Conservation (phyloP, 2,888 invertebrate genomes). For the Fragum whitleyi region DNA sequence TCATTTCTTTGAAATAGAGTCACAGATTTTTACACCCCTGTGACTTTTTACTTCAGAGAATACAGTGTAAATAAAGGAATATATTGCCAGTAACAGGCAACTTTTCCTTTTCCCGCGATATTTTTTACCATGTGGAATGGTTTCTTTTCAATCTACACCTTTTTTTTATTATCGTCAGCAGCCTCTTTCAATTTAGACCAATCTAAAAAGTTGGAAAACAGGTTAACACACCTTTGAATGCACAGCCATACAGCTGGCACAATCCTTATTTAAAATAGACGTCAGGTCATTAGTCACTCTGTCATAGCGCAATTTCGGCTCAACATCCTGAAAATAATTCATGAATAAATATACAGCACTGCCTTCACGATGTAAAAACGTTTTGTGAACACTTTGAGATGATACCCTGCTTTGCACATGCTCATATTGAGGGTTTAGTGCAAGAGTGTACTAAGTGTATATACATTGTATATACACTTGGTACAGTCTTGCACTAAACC, state of each 20-base stretch:
- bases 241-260: constrained; percentile 96
- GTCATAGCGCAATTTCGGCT: constrained; percentile 95
- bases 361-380: too few species aligned
- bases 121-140: not conserved
- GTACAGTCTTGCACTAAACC: too few species aligned
- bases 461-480: too few species aligned
- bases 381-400: too few species aligned
- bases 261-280: constrained; percentile 93
- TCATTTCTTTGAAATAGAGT: too few species aligned
- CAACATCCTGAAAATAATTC: constrained; percentile 60
- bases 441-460: too few species aligned
- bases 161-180: not conserved
- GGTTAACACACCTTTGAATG: constrained; percentile 91
- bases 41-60: not conserved
- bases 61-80: not conserved
- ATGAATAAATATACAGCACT: too few species aligned
- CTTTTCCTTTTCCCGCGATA: not conserved
- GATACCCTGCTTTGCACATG: too few species aligned
- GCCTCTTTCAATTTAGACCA: not conserved
- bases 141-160: not conserved
- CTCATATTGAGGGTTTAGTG: too few species aligned
- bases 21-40: too few species aligned
- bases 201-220: not conserved
- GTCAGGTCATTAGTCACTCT: constrained; percentile 94
- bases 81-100: not conserved